phyloP scores from a whole-genome alignment of 2,797 vertebrate species.

The Phalanger gymnotis region DNA sequence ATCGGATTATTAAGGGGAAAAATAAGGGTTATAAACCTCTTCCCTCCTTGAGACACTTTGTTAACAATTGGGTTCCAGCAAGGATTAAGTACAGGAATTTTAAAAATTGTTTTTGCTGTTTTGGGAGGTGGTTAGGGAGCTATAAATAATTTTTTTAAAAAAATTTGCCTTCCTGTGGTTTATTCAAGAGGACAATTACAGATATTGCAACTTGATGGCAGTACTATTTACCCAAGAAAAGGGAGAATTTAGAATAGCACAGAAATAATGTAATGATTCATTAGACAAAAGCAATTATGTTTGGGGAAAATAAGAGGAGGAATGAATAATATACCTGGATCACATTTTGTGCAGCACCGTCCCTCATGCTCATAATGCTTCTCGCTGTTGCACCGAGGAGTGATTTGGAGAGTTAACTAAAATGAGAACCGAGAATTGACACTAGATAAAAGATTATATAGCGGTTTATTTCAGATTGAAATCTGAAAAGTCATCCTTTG shows the following conservation, averaged over 20 bases:
- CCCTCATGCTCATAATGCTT: conserved; percentile 82
- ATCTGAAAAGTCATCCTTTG: neutral
- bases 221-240: neutral
- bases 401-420: conserved; percentile 81
- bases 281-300: neutral
- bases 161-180: neutral
- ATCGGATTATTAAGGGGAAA: conserved; percentile 26
- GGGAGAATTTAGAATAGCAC: neutral
- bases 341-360: conserved; percentile 86
- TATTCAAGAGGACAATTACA: neutral
- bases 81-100: conserved; percentile 2
- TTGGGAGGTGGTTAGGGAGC: neutral
- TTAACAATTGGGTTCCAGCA: neutral
- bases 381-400: conserved; percentile 70
- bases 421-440: conserved; percentile 45
- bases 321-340: conserved; percentile 82
- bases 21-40: neutral
- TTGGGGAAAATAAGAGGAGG: neutral
- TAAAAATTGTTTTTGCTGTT: conserved; percentile 22
- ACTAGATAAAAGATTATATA: neutral
- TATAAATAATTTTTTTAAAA: neutral
- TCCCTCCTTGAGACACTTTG: conserved; percentile 9
- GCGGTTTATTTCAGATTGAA: neutral
- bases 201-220: neutral
- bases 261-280: neutral